Evolutionary conservation across 2,888 invertebrate species (phyloP).

Genomic region (Stratiomys singularior): DNA sequence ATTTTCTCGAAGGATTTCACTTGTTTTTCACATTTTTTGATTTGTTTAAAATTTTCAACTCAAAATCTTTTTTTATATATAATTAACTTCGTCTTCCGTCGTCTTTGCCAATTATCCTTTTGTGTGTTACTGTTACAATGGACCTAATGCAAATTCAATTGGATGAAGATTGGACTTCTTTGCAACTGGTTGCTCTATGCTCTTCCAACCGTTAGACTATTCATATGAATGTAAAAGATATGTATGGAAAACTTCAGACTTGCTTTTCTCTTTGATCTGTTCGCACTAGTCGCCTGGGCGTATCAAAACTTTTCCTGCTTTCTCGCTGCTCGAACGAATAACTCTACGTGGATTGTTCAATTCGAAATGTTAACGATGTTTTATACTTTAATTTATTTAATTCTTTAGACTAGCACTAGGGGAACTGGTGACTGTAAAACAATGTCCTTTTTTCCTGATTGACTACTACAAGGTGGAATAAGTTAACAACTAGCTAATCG

Average conservation of each 20-base stretch:
- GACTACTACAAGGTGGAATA: slow-evolving; percentile 29
- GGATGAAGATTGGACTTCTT: too few species aligned
- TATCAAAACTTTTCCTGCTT: background rate
- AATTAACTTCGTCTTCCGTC: too few species aligned
- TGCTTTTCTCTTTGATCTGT: slow-evolving; percentile 2
- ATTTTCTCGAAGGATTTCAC: too few species aligned
- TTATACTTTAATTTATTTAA: background rate
- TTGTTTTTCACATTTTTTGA: background rate
- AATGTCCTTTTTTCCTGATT: background rate
- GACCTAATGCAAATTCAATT: too few species aligned
- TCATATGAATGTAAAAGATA: background rate
- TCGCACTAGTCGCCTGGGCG: background rate
- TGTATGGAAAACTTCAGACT: slow-evolving; percentile 4
- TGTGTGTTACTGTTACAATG: too few species aligned
- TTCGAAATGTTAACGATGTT: background rate
- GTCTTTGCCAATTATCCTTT: too few species aligned
- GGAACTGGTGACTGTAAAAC: background rate
- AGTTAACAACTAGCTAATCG: slow-evolving; percentile 47
- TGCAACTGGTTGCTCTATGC: too few species aligned
- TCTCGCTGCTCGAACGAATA: background rate
- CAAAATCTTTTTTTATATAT: too few species aligned
- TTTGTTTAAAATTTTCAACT: background rate
- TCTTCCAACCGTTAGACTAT: too few species aligned
- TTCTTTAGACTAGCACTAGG: background rate
- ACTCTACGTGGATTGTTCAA: background rate